Evolutionary conservation across 2,113 vertebrate genomes (phyloP).

Genomic region (Chrysochloris asiatica): DNA sequence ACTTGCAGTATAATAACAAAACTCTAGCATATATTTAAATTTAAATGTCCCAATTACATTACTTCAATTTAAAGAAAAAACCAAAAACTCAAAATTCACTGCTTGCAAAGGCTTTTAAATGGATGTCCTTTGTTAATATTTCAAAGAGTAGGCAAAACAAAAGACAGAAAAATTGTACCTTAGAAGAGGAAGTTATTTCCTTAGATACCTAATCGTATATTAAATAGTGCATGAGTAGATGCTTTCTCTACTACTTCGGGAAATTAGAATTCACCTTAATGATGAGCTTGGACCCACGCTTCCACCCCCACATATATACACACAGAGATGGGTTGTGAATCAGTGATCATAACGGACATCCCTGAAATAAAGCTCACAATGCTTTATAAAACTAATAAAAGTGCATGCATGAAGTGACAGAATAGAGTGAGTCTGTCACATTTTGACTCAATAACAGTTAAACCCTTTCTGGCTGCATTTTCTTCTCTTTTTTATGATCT

Average conservation of each 20-base stretch:
- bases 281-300: slow-evolving; percentile 36
- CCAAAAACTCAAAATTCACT: neutral
- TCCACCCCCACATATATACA: neutral
- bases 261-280: slow-evolving; percentile 58
- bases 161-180: neutral
- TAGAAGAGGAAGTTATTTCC: neutral
- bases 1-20: neutral
- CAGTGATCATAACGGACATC: slow-evolving; percentile 66
- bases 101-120: neutral
- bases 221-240: slow-evolving; percentile 23
- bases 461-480: slow-evolving; percentile 80
- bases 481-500: slow-evolving; percentile 82
- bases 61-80: slow-evolving; percentile 14
- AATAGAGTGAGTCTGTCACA: slow-evolving; percentile 81
- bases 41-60: neutral
- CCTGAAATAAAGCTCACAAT: slow-evolving; percentile 76
- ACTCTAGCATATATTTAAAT: neutral
- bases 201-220: slow-evolving; percentile 37
- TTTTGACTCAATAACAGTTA: slow-evolving; percentile 82
- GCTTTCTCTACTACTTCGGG: slow-evolving; percentile 6
- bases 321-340: slow-evolving; percentile 64
- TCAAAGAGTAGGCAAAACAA: neutral
- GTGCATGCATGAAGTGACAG: slow-evolving; percentile 83
- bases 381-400: slow-evolving; percentile 82
- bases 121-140: neutral